phyloP scores from a whole-genome alignment of 2,797 vertebrate genomes.

The Mastacembelus armatus region DNA sequence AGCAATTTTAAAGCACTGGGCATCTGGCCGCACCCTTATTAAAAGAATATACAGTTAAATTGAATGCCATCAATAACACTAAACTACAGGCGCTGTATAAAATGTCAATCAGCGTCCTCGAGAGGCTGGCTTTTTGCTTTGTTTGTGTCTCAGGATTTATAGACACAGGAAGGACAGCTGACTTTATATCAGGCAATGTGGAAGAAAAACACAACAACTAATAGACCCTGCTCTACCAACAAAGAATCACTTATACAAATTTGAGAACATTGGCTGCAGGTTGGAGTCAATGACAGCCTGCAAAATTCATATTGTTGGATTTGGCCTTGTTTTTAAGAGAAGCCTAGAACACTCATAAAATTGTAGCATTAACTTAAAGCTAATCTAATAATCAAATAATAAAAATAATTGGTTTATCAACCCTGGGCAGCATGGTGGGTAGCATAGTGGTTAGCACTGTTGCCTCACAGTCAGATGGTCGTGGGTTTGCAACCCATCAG shows the following conservation, averaged over 20 bases:
- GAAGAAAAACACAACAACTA: conserved; percentile 44
- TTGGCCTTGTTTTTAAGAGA: background rate
- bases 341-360: too few species aligned
- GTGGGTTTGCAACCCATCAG: too few species aligned
- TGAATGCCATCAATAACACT: conserved; percentile 73
- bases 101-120: conserved; percentile 69
- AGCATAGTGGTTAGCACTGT: too few species aligned
- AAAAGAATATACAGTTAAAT: conserved; percentile 71
- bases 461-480: too few species aligned
- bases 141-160: conserved; percentile 69
- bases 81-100: conserved; percentile 70
- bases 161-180: conserved; percentile 37
- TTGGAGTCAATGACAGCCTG: background rate
- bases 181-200: conserved; percentile 57
- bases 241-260: conserved; percentile 22
- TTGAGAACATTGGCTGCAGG: conserved; percentile 27
- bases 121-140: conserved; percentile 53
- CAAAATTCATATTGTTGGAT: background rate
- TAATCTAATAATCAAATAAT: too few species aligned
- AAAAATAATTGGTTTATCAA: too few species aligned
- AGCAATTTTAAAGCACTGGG: conserved; percentile 64
- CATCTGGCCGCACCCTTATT: conserved; percentile 59
- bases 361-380: too few species aligned
- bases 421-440: too few species aligned
- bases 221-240: conserved; percentile 7